Base-by-base conservation (phyloP, 2,797 vertebrate species). In the Heteromormyrus szaboi region DNA sequence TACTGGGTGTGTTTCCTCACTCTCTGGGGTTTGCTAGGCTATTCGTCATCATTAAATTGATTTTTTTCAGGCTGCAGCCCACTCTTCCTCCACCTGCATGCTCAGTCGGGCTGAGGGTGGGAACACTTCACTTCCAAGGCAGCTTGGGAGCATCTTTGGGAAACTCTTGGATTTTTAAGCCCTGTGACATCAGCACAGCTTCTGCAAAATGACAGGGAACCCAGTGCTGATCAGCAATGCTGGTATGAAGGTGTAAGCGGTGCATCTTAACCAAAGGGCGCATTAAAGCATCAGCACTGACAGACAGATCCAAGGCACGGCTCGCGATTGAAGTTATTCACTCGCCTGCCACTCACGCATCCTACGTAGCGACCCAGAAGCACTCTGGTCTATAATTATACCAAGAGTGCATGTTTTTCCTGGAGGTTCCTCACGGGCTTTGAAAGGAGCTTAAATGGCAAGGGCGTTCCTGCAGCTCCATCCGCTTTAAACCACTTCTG, bases 381-480 rank as follows among this genome's bases (percentile, higher is more conserved):
- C 44, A 53, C 50, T 54, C 56, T 12, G 22, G 46, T 89, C 88
- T 89, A 59, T 89, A 89, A 89, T 89, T 86, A 89, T 65, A 81
- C 33, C 29, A 53, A 48, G 56, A 89, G 59, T 68, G 46, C 48
- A 9, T 72, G 46, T 86, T 89, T 86, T 25, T 86, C 59, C 41
- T 72, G 83, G 88, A 86, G 84, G 46, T 17, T 41, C 59, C 17
- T 72, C 2, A 85, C 83, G 85, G 88, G 59, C 33, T 86, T 41
- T 72, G 59, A 76, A 72, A 50, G 50, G 65, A 89, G 4, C 88
- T 51, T 33, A 72, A 76, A 54, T 11, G 48, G 19, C 59, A 53
- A 65, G 41, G 83, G 83, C 33, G 83, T 89, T 89, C 48, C 83
- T 17, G 0, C 33, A 17, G 46, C 51, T 7, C 88, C 83, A 53